These are phyloP conservation scores for Telmatochromis sp. DNA, from an alignment of 2,113 vertebrate species.

Conservation along the genomic window DNA sequence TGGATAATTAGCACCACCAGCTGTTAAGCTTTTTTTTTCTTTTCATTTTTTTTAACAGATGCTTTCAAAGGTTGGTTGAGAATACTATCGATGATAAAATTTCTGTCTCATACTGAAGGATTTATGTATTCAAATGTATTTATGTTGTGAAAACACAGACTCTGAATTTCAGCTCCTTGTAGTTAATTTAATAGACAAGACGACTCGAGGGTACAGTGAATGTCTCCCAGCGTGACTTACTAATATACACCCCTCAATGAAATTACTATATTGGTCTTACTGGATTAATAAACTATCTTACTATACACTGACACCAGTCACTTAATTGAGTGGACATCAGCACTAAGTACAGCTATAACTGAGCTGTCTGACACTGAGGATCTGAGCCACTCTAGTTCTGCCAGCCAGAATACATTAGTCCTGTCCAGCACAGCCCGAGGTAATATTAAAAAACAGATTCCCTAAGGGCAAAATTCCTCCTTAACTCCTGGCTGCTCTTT, in stretches of 20 bases:
- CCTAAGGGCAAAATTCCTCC: neutral
- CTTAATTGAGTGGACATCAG: constrained; percentile 22
- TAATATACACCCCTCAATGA: constrained; percentile 25
- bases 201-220: neutral
- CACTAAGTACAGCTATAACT: constrained; percentile 2
- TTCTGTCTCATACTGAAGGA: neutral
- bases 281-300: constrained; percentile 34
- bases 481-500: constrained; percentile 13
- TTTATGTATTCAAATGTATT: neutral
- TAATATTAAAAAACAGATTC: constrained; percentile 13
- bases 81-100: neutral
- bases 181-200: neutral
- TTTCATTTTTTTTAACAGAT: neutral
- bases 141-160: neutral
- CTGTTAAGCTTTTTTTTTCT: neutral
- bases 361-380: neutral
- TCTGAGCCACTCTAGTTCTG: neutral
- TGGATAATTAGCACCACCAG: neutral
- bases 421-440: neutral
- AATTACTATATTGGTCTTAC: constrained; percentile 8
- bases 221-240: neutral
- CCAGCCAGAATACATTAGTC: neutral
- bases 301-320: constrained; percentile 15
- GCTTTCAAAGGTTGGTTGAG: neutral
- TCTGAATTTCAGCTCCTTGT: neutral